phyloP scores from a whole-genome alignment of 2,113 vertebrate species.

The Myotis brandtii region DNA sequence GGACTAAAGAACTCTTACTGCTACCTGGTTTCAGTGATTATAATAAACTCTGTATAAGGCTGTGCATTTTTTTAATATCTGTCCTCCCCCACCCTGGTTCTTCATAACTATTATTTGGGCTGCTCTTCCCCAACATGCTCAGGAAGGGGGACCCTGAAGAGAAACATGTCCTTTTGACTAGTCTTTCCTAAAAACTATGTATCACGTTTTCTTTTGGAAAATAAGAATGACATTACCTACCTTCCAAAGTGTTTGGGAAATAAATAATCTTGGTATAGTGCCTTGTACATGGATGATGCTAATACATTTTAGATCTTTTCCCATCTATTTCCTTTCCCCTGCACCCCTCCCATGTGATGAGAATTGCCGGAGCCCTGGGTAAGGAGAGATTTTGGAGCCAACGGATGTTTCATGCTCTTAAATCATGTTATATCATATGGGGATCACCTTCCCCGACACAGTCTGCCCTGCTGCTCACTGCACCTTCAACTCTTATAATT shows the following conservation, averaged over 20 bases:
- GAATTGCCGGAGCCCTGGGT: not conserved
- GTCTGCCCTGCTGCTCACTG: not conserved
- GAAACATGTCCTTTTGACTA: not conserved
- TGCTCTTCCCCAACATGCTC: not conserved
- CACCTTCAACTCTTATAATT: not conserved
- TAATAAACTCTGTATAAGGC: not conserved
- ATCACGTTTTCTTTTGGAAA: slow-evolving; percentile 10
- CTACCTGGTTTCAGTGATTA: not conserved
- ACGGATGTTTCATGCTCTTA: not conserved
- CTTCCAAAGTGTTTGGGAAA: not conserved
- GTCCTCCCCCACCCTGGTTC: not conserved
- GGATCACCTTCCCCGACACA: not conserved
- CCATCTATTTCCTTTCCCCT: not conserved
- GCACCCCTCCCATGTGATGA: not conserved
- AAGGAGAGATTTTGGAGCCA: not conserved
- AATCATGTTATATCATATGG: not conserved
- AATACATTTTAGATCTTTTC: not conserved
- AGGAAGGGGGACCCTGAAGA: not conserved
- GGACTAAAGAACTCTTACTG: not conserved
- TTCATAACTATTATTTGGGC: not conserved
- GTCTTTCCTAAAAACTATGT: not conserved
- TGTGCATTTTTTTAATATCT: not conserved
- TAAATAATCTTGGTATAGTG: not conserved
- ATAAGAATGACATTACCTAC: not conserved
- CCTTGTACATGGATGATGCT: not conserved